A percentile compares a stretch with the other conserved stretches of the same genome.
Evolutionary conservation across 2,888 invertebrate genomes (phyloP).

Genomic region (Synanthedon myopaeformis): DNA sequence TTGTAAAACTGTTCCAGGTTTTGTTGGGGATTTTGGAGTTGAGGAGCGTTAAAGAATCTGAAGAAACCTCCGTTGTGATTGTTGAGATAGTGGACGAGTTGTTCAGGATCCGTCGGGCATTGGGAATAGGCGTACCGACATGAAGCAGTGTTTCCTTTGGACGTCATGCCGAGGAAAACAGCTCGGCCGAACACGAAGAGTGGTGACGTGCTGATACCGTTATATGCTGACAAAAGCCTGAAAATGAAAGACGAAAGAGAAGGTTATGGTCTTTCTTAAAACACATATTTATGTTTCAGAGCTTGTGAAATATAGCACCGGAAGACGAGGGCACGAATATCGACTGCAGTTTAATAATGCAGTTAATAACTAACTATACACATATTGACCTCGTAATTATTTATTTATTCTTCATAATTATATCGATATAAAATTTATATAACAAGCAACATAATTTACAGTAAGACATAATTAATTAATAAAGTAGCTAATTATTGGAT

Average conservation of each 20-base stretch:
- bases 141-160: constrained; percentile 67
- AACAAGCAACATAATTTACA: too few relatives aligned
- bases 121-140: constrained; percentile 77
- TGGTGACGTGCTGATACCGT: constrained; percentile 71
- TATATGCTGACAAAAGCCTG: constrained; percentile 72
- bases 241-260: constrained; percentile 9
- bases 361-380: too few relatives aligned
- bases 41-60: constrained; percentile 76
- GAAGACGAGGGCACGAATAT: too few relatives aligned
- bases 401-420: too few relatives aligned
- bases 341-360: too few relatives aligned
- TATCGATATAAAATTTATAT: too few relatives aligned
- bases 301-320: background rate
- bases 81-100: constrained; percentile 82
- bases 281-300: background rate
- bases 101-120: constrained; percentile 80
- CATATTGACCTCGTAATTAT: too few relatives aligned
- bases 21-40: constrained; percentile 21
- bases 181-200: constrained; percentile 81
- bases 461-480: too few relatives aligned
- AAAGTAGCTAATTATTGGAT: too few relatives aligned
- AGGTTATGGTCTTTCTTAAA: background rate
- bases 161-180: constrained; percentile 78
- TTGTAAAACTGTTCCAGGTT: constrained; percentile 50
- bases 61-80: constrained; percentile 90